Conservation (phyloP, 2,797 vertebrate species). For the Gymnocypris eckloni region DNA sequence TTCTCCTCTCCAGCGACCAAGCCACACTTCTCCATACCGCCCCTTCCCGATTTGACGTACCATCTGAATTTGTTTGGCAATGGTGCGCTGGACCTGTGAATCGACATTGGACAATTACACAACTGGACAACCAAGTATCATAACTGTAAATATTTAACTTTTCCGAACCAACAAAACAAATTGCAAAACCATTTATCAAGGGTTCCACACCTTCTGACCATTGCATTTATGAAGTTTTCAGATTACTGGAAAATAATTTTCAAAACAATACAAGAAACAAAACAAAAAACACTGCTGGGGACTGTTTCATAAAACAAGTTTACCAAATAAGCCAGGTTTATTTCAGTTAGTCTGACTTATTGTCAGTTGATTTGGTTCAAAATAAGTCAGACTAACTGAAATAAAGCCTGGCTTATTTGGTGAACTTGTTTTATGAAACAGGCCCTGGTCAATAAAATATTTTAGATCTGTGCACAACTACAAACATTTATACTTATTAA, state of each 20-base stretch:
- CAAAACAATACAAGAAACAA: no score
- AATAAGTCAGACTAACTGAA: no score
- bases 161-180: not conserved
- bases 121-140: not conserved
- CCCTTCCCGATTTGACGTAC: constrained; percentile 95
- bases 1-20: constrained; percentile 95
- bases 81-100: constrained; percentile 91
- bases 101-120: not conserved
- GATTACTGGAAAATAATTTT: no score
- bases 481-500: not conserved
- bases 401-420: no score
- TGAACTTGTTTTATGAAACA: no score
- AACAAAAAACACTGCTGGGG: not conserved
- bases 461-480: not conserved
- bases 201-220: not conserved
- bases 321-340: no score
- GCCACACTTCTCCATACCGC: constrained; percentile 95
- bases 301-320: no score
- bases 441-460: not conserved
- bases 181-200: not conserved
- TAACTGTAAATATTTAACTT: not conserved
- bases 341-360: no score
- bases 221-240: no score
- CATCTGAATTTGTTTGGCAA: constrained; percentile 99
- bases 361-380: no score